These are phyloP conservation scores for Rana temporaria DNA, from an alignment of 2,113 vertebrate species.

Conservation along the genomic window DNA sequence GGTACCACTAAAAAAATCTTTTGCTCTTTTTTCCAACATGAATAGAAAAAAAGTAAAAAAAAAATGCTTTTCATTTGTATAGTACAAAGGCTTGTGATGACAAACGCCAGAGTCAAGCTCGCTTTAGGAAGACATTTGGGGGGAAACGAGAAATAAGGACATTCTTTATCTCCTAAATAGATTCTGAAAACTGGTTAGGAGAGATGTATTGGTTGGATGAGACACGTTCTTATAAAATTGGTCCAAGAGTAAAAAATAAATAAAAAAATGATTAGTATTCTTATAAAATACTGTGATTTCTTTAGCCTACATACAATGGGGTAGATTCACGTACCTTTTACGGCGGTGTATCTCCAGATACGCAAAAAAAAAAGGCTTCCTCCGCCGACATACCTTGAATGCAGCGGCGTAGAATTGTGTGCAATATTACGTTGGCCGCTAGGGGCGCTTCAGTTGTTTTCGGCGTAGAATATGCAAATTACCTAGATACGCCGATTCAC, in stretches of 20 bases:
- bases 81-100: conserved; percentile 24
- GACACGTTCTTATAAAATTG: not conserved
- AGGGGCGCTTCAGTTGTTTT: too few species aligned
- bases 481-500: too few species aligned
- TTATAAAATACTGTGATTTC: too few species aligned
- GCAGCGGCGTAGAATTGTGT: too few species aligned
- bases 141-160: not conserved
- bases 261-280: too few species aligned
- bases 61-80: conserved; percentile 17
- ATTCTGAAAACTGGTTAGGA: not conserved
- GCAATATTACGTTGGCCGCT: too few species aligned
- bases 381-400: too few species aligned
- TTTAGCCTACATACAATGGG: too few species aligned
- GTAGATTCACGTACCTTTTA: too few species aligned
- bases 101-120: not conserved
- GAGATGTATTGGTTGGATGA: not conserved
- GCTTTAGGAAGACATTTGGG: conserved; percentile 25
- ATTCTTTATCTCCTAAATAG: not conserved
- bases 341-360: too few species aligned
- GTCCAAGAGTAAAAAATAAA: not conserved
- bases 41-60: not conserved
- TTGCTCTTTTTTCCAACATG: not conserved
- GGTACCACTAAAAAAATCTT: conserved; percentile 1
- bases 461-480: too few species aligned
- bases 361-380: too few species aligned